Evolutionary conservation across 2,797 vertebrate genomes (phyloP), one percentile per base, ranked within the genome.

Genomic region (Coluber constrictor): DNA sequence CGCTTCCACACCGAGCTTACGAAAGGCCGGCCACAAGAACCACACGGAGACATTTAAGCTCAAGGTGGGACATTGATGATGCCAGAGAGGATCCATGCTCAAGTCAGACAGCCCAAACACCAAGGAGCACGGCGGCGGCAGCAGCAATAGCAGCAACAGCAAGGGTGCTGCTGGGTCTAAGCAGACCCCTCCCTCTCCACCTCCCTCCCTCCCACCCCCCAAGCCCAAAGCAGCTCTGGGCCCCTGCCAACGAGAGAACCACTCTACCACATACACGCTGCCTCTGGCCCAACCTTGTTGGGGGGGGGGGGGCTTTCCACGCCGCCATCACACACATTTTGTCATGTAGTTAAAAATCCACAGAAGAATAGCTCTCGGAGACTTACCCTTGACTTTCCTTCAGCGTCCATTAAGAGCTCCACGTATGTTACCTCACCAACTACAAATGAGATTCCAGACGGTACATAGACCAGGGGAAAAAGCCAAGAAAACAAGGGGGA

Each of bases 391-490:
- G 99, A 99, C 98, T 99, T 99, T 98, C 99, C 99, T 99, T 99
- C 99, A 98, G 98, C 99, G 99, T 99, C 99, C 99, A 99, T 99
- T 99, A 99, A 99, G 99, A 99, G 99, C 98, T 99, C 99, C 99
- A 99, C 99, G 99, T 99, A 99, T 99, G 99, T 99, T 98, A 99
- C 99, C 99, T 99, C 99, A 99, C 99, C 99, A 99, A 99, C 99
- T 99, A 99, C 98, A 99, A 99, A 99, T 99, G 99, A 99, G 99
- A 99, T 99, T 99, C 99, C 99, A 99, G 99, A 99, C 98, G 99
- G 99, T 98, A 99, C 99, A 98, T 97, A 99, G 98, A 99, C 99
- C 99, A 99, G 98, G 99, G 99, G 99, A 99, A 99, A 99, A 99
- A 99, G 99, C 99, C 99, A 99, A 99, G 99, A 99, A 99, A 99